Conservation (phyloP, 2,113 vertebrate species). For the Catharus fuscescens region DNA sequence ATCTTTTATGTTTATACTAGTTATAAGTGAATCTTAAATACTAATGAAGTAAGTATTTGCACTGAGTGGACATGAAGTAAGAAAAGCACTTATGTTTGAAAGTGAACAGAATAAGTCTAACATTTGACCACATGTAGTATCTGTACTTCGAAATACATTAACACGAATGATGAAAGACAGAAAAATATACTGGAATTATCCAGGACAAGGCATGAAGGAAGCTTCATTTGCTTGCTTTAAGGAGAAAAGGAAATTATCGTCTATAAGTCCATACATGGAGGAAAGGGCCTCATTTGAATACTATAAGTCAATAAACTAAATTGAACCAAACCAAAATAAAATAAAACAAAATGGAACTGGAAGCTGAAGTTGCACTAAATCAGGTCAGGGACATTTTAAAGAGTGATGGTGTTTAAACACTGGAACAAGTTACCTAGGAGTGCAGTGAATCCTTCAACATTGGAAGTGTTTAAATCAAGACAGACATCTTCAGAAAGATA, state of each 20-base stretch:
- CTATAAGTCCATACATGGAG: neutral
- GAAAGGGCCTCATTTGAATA: neutral
- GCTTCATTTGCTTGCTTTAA: neutral
- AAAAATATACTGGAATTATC: neutral
- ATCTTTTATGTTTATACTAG: neutral
- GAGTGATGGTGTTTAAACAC: slow-evolving; percentile 2
- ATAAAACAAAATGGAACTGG: neutral
- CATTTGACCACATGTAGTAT: neutral
- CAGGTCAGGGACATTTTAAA: neutral
- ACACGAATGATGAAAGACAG: neutral
- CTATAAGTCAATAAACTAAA: neutral
- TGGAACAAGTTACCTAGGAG: neutral
- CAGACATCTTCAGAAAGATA: slow-evolving; percentile 10
- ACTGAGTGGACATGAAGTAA: neutral
- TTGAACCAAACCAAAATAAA: neutral
- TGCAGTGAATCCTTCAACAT: slow-evolving; percentile 21
- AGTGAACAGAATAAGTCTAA: neutral
- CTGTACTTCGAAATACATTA: neutral
- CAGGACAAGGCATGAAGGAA: neutral
- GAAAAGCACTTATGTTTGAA: neutral
- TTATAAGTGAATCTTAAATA: neutral
- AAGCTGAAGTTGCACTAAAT: neutral
- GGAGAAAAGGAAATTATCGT: neutral
- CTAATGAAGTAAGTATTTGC: neutral
- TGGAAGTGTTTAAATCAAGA: slow-evolving; percentile 50